phyloP scores from a whole-genome alignment of 1,140 invertebrate species.

The Coboldia fuscipes region DNA sequence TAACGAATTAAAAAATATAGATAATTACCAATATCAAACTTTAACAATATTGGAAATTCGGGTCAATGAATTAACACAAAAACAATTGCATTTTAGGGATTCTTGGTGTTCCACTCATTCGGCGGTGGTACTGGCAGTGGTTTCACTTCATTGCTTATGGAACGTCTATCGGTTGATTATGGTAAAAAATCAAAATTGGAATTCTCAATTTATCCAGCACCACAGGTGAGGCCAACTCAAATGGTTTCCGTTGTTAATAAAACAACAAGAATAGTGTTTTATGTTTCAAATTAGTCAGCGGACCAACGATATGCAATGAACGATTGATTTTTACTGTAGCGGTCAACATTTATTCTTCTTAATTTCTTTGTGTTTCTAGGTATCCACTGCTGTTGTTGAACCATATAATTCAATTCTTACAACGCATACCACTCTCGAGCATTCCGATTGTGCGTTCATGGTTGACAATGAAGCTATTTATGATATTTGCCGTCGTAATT shows the following conservation, averaged over 20 bases:
- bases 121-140: conserved; percentile 71
- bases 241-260: not conserved
- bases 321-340: not conserved
- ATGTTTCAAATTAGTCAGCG: not conserved
- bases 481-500: conserved; percentile 68
- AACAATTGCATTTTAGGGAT: conserved; percentile 30
- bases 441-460: conserved; percentile 68
- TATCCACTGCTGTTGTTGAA: conserved; percentile 65
- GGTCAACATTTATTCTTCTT: not conserved
- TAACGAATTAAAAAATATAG: conserved; percentile 10
- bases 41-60: not conserved
- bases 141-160: conserved; percentile 63
- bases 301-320: not conserved
- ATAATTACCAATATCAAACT: not conserved
- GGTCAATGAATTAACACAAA: not conserved
- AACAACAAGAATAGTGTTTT: not conserved
- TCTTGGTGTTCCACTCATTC: conserved; percentile 70
- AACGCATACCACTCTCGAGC: conserved; percentile 58
- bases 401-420: conserved; percentile 66
- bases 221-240: conserved; percentile 34
- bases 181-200: conserved; percentile 65
- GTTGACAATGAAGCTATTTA: conserved; percentile 81
- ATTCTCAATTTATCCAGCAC: conserved; percentile 71
- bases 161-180: conserved; percentile 57
- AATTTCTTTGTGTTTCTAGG: conserved; percentile 15